Evolutionary conservation across 2,797 vertebrate genomes (phyloP), one percentile per base, ranked within the genome.

Genomic region (Myiotriccus ornatus): DNA sequence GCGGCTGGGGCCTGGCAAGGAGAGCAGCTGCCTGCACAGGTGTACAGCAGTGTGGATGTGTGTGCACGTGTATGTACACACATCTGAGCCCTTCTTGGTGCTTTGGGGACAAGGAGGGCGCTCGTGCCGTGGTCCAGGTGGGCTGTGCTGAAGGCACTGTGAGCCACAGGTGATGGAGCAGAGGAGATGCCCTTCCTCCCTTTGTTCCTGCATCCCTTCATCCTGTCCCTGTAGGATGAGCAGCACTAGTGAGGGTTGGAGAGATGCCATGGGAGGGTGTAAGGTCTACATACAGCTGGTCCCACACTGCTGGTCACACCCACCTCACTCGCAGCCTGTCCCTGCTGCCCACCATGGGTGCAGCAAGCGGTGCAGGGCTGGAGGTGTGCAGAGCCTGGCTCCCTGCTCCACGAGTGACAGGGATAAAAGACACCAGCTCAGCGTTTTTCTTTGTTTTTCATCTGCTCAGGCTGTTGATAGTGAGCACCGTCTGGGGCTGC

Each of bases 361-460:
- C 94, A 52, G 64, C 0, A 4, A 69, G 79, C 4, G 1, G 35
- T 39, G 89, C 41, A 6, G 43, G 57, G 74, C 47, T 3, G 30
- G 84, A 67, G 79, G 75, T 77, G 94, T 44, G 71, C 2, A 16
- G 62, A 84, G 74, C 88, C 56, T 0, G 3, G 55, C 56, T 90
- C 82, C 52, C 74, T 75, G 56, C 60, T 87, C 88, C 71, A 67
- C 87, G 81, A 96, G 74, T 2, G 22, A 46, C 87, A 52, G 89
- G 52, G 73, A 90, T 65, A 76, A 80, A 92, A 95, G 94, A 74
- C 94, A 94, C 95, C 76, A 94, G 83, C 94, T 96, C 96, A 95
- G 95, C 96, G 15, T 71, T 96, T 96, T 94, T 49, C 96, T 96
- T 96, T 96, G 96, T 96, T 94, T 96, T 94, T 91, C 79, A 57